phyloP scores from a whole-genome alignment of 2,888 invertebrate species.

The Mylabris sibirica region DNA sequence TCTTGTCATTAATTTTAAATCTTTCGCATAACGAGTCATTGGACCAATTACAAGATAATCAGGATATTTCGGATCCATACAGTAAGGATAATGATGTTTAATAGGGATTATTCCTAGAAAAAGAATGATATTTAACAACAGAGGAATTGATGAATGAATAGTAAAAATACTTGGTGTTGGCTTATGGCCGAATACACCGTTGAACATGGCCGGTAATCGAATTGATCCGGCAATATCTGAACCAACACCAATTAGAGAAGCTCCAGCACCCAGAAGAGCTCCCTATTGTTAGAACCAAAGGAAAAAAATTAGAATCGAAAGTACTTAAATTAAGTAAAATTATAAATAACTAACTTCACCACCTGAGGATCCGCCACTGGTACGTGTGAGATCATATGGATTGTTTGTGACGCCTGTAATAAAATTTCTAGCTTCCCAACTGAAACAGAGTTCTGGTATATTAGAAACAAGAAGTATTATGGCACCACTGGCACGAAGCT shows the following conservation, averaged over 20 bases:
- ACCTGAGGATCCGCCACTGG: conserved; percentile 71
- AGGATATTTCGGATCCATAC: conserved; percentile 62
- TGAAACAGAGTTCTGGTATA: conserved; percentile 69
- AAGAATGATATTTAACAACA: not conserved
- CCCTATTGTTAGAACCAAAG: conserved; percentile 65
- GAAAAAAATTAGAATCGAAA: conserved; percentile 9
- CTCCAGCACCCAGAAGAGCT: conserved; percentile 76
- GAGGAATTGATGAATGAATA: not conserved
- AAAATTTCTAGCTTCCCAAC: conserved; percentile 68
- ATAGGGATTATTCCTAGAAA: conserved; percentile 65
- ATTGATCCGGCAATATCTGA: conserved; percentile 91
- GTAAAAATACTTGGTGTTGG: conserved; percentile 73
- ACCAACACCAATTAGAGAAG: conserved; percentile 79
- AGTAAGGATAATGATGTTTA: conserved; percentile 69
- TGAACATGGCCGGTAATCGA: conserved; percentile 83
- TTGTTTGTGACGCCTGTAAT: conserved; percentile 70
- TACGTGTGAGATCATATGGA: conserved; percentile 68
- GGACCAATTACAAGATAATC: conserved; percentile 72
- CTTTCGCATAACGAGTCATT: conserved; percentile 79
- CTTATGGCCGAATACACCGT: conserved; percentile 89
- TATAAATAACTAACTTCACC: conserved; percentile 60
- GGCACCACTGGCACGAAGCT: conserved; percentile 66
- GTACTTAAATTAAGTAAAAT: not conserved
- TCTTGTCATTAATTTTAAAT: conserved; percentile 73
- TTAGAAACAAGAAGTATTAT: conserved; percentile 71